A percentile compares a stretch with the other conserved stretches of the same genome.
phyloP scores from a whole-genome alignment of 2,113 vertebrate species.

The Nipponia nippon region DNA sequence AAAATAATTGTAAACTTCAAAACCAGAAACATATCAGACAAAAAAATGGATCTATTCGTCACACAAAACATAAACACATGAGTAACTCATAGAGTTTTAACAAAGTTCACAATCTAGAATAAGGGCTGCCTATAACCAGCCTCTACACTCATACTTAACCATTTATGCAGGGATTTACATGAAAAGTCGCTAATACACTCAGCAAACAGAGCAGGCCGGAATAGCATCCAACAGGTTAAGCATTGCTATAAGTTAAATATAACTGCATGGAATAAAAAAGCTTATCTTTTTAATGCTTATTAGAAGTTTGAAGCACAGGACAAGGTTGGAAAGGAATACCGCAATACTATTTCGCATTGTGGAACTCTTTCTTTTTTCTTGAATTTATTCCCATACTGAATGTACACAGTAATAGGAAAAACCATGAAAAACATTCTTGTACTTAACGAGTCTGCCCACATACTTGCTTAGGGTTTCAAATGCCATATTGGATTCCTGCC shows the following conservation, averaged over 20 bases:
- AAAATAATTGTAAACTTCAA: neutral
- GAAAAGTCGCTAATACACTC: neutral
- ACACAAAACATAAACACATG: neutral
- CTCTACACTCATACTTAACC: neutral
- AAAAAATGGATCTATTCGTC: neutral
- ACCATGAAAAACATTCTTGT: neutral
- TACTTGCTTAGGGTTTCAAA: neutral
- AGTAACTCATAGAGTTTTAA: neutral
- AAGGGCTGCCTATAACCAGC: neutral
- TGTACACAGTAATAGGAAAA: neutral
- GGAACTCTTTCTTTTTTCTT: neutral
- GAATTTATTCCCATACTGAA: neutral
- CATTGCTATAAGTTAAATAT: neutral
- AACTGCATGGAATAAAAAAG: neutral
- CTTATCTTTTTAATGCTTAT: neutral
- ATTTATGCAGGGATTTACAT: neutral
- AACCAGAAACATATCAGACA: neutral
- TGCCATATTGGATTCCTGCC: slow-evolving; percentile 27
- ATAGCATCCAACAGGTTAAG: neutral
- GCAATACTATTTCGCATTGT: neutral
- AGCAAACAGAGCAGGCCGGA: neutral
- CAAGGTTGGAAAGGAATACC: neutral
- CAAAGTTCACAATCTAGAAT: neutral
- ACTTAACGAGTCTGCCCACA: neutral
- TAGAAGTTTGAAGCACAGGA: neutral